A percentile compares a stretch with the other conserved stretches of the same genome.
Conservation (phyloP, 2,113 vertebrate genomes). For the Phalacrocorax aristotelis region DNA sequence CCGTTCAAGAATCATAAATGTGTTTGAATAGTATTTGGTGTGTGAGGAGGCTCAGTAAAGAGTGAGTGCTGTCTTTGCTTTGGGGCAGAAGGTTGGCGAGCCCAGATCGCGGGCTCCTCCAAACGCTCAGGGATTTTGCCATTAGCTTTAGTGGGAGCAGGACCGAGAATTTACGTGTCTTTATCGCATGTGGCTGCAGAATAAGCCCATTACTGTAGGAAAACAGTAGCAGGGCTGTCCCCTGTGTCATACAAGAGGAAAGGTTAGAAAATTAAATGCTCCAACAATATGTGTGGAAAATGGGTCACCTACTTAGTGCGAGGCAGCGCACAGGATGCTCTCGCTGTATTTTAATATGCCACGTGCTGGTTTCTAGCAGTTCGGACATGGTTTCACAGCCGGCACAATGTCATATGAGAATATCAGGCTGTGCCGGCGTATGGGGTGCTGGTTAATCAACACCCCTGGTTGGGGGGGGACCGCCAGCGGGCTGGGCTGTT, state of each 20-base stretch:
- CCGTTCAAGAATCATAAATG: not conserved
- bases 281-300: not conserved
- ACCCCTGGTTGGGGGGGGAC: not conserved
- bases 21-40: not conserved
- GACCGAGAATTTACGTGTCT: fast-evolving
- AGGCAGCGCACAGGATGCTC: not conserved
- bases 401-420: fast-evolving
- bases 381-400: not conserved
- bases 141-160: not conserved
- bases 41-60: not conserved
- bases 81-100: not conserved
- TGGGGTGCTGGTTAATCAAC: not conserved
- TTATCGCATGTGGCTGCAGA: not conserved
- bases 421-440: fast-evolving
- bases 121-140: not conserved
- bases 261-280: not conserved
- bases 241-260: not conserved
- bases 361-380: not conserved
- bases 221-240: not conserved
- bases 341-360: not conserved
- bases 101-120: not conserved
- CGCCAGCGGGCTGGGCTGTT: not conserved
- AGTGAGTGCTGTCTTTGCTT: not conserved
- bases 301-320: not conserved
- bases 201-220: not conserved